These are phyloP conservation scores for Phalangium opilio DNA, from an alignment of 2,888 invertebrate species.

Conservation along the genomic window DNA sequence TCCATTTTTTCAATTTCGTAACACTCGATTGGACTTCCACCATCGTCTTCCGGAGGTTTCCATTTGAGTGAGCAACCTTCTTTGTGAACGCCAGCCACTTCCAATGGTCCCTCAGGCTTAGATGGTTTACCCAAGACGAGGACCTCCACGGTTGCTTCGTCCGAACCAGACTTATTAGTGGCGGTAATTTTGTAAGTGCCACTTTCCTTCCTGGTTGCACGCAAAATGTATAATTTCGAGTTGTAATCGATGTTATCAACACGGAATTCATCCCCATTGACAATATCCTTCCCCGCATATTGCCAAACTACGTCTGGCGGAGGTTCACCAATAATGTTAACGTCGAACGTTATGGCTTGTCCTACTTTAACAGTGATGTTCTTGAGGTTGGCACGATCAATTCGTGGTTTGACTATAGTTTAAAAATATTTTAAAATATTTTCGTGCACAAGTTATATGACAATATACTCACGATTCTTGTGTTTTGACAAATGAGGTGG, in stretches of 20 bases:
- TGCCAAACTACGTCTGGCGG: slow-evolving; percentile 78
- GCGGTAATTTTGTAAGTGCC: slow-evolving; percentile 31
- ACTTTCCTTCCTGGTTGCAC: slow-evolving; percentile 29
- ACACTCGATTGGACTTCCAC: slow-evolving; percentile 25
- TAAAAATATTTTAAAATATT: slow-evolving; percentile 15
- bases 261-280: slow-evolving; percentile 12
- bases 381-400: slow-evolving; percentile 75
- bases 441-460: too few species aligned
- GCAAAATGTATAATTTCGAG: slow-evolving; percentile 30
- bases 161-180: slow-evolving; percentile 30
- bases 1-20: slow-evolving; percentile 34
- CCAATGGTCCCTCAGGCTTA: slow-evolving; percentile 27
- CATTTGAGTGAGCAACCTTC: slow-evolving; percentile 31
- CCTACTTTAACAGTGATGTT: slow-evolving; percentile 78
- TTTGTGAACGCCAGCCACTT: slow-evolving; percentile 30
- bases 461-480: slow-evolving; percentile 49
- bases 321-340: slow-evolving; percentile 80
- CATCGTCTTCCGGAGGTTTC: slow-evolving; percentile 27
- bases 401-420: slow-evolving; percentile 77
- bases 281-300: slow-evolving; percentile 39
- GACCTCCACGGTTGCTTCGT: slow-evolving; percentile 30
- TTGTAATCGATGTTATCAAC: slow-evolving; percentile 33
- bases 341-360: slow-evolving; percentile 74
- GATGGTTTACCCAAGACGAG: slow-evolving; percentile 29
- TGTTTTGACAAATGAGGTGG: slow-evolving; percentile 68